phyloP scores from a whole-genome alignment of 1,140 invertebrate genomes.

The Centruroides sculpturatus region DNA sequence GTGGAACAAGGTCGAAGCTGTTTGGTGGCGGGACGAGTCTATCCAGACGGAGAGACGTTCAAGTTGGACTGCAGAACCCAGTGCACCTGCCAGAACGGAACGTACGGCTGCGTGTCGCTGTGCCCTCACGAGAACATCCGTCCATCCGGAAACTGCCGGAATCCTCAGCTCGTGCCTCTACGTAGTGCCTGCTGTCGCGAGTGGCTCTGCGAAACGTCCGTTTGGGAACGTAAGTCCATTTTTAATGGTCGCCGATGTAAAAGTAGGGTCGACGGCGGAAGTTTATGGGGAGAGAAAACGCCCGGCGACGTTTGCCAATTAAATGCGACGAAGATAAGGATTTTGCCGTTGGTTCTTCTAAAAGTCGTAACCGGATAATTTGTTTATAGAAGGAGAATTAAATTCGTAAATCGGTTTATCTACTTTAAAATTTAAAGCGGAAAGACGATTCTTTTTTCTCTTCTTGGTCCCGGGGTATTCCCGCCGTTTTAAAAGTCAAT shows the following conservation, averaged over 20 bases:
- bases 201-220: constrained; percentile 13
- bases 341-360: too few species aligned
- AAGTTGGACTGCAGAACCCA: constrained; percentile 47
- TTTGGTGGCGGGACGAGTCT: constrained; percentile 41
- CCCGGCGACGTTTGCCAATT: too few species aligned
- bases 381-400: too few species aligned
- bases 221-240: constrained; percentile 5
- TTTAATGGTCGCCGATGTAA: not conserved
- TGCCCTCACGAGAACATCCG: constrained; percentile 52
- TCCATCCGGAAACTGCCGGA: constrained; percentile 41
- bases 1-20: constrained; percentile 30
- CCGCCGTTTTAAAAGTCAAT: too few species aligned
- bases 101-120: constrained; percentile 51
- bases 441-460: too few species aligned
- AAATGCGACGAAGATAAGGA: too few species aligned
- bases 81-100: constrained; percentile 49
- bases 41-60: constrained; percentile 48
- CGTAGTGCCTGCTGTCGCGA: constrained; percentile 10
- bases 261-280: too few species aligned
- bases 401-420: too few species aligned
- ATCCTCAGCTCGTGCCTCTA: constrained; percentile 47
- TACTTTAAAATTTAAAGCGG: too few species aligned
- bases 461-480: too few species aligned
- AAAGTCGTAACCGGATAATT: too few species aligned
- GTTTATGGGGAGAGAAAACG: too few species aligned